Conservation (phyloP, 2,888 invertebrate genomes). For the Hypomecis punctinalis region DNA sequence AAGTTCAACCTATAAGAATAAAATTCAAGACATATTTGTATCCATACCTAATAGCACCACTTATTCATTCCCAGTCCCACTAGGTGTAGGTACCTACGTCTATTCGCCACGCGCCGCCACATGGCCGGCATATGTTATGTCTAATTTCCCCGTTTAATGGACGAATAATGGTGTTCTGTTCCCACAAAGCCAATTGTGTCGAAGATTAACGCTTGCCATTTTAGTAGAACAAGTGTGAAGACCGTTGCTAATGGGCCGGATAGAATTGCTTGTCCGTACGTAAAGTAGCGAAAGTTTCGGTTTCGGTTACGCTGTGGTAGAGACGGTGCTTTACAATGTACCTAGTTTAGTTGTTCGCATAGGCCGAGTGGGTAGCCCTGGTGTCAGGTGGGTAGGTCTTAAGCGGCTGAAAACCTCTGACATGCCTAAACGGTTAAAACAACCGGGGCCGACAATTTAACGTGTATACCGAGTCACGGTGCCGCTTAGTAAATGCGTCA, state of each 20-base stretch:
- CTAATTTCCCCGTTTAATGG: slow-evolving; percentile 57
- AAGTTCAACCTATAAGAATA: no score
- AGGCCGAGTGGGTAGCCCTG: no score
- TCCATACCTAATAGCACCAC: not conserved
- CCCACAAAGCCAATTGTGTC: slow-evolving; percentile 48
- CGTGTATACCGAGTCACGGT: no score
- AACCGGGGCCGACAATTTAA: no score
- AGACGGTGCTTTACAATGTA: no score
- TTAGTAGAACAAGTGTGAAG: slow-evolving; percentile 30
- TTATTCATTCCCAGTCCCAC: slow-evolving; percentile 14
- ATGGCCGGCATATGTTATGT: slow-evolving; percentile 73
- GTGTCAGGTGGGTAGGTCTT: no score
- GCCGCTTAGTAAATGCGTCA: no score
- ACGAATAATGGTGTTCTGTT: slow-evolving; percentile 58
- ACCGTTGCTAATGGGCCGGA: slow-evolving; percentile 29
- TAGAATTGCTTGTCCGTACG: not conserved
- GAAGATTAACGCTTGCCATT: slow-evolving; percentile 33
- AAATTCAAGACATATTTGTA: no score
- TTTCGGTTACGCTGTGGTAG: not conserved
- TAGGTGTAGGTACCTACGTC: no score
- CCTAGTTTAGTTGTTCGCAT: no score
- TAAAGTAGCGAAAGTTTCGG: not conserved
- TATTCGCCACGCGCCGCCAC: slow-evolving; percentile 55
- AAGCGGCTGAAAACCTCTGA: no score
- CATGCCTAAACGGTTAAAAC: no score